These are phyloP conservation scores for Podarcis raffonei DNA, from an alignment of 2,113 vertebrate species.

Conservation along the genomic window DNA sequence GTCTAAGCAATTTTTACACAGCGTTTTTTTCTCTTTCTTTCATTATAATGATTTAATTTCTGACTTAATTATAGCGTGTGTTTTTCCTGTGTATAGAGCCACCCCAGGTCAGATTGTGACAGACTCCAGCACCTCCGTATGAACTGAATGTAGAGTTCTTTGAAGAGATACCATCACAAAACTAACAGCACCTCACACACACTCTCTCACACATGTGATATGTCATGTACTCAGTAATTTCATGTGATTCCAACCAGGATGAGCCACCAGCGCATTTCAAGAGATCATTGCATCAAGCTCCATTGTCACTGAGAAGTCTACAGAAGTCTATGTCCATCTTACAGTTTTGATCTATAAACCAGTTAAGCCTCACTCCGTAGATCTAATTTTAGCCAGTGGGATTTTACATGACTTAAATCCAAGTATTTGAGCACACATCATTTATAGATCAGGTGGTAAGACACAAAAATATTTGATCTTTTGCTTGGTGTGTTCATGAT, in stretches of 20 bases:
- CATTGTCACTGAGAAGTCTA: not conserved
- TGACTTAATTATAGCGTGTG: too few relatives aligned
- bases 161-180: not conserved
- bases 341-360: not conserved
- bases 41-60: too few relatives aligned
- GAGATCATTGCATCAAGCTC: not conserved
- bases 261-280: not conserved
- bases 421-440: not conserved
- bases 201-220: not conserved
- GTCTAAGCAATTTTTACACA: too few relatives aligned
- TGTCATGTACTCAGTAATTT: too few relatives aligned
- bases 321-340: not conserved
- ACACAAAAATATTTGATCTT: not conserved
- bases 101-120: too few relatives aligned
- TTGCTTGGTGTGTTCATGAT: not conserved
- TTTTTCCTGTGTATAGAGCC: too few relatives aligned
- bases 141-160: too few relatives aligned
- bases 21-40: too few relatives aligned
- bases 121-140: too few relatives aligned
- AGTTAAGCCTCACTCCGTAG: not conserved
- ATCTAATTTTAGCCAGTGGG: not conserved
- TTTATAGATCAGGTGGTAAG: not conserved
- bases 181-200: not conserved
- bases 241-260: not conserved
- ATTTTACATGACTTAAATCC: not conserved